phyloP scores from a whole-genome alignment of 2,797 vertebrate genomes.

The Hozukius guyotensis region DNA sequence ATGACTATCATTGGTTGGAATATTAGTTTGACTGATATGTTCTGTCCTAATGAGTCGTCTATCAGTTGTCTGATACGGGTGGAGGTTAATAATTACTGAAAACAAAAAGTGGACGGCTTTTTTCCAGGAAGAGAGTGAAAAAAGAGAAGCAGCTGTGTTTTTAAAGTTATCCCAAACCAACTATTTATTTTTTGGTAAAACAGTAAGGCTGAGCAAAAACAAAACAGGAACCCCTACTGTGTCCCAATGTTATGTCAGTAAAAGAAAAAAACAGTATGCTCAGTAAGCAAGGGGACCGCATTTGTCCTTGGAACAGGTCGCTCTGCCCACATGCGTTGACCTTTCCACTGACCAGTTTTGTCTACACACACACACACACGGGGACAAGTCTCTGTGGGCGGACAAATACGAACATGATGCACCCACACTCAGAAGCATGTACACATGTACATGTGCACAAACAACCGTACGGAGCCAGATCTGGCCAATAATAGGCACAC shows the following conservation, averaged over 20 bases:
- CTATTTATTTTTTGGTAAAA: background rate
- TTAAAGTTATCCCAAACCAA: background rate
- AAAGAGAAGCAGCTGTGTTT: background rate
- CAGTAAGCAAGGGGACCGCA: background rate
- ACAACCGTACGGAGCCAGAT: slow-evolving; percentile 5
- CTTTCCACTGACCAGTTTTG: slow-evolving; percentile 49
- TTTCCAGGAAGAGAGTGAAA: background rate
- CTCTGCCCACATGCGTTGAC: slow-evolving; percentile 52
- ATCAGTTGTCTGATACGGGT: background rate
- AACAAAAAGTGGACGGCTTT: background rate
- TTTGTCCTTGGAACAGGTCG: slow-evolving; percentile 59
- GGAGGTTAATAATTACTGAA: background rate
- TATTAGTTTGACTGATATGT: background rate
- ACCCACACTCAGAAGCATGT: background rate
- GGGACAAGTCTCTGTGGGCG: slow-evolving; percentile 35
- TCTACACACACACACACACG: slow-evolving; percentile 26
- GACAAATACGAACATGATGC: slow-evolving; percentile 39
- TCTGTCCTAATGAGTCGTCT: background rate
- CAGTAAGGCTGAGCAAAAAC: background rate
- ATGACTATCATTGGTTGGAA: background rate
- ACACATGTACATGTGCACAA: background rate
- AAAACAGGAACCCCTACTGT: slow-evolving; percentile 14
- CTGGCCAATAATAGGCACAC: slow-evolving; percentile 2
- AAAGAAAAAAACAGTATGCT: background rate
- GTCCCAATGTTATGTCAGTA: background rate